A percentile compares a stretch with the other conserved stretches of the same genome.
Conservation (phyloP, 2,888 invertebrate genomes). For the Elmis aenea region DNA sequence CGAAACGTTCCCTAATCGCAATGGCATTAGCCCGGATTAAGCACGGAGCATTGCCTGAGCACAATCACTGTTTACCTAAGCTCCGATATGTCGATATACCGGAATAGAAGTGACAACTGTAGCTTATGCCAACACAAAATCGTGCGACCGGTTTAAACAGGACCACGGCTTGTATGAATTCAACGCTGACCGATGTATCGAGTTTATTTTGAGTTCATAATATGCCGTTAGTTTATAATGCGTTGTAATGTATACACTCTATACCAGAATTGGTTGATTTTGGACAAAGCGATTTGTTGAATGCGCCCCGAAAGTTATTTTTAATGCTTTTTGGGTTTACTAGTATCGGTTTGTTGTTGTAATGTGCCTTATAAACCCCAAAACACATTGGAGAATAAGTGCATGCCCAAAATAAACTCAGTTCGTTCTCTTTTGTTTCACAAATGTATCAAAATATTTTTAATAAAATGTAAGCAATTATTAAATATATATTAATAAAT, state of each 20-base stretch:
- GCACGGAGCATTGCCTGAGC: conserved; percentile 39
- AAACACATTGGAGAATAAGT: too few species aligned
- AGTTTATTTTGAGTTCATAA: conserved; percentile 9
- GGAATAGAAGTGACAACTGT: conserved; percentile 34
- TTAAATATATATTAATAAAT: too few species aligned
- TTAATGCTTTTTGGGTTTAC: conserved; percentile 29
- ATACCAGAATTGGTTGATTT: conserved; percentile 26
- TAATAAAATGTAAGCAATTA: too few species aligned
- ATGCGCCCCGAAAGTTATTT: conserved; percentile 26
- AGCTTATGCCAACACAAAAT: conserved; percentile 33
- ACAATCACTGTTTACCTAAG: conserved; percentile 47
- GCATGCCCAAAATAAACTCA: too few species aligned
- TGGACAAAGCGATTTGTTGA: conserved; percentile 30
- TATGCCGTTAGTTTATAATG: conserved; percentile 19
- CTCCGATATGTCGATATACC: conserved; percentile 37
- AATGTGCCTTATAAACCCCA: too few species aligned
- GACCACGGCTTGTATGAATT: conserved; percentile 4
- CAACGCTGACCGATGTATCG: conserved; percentile 2
- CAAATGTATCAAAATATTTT: too few species aligned
- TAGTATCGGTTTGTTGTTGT: conserved; percentile 19
- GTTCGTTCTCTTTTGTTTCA: too few species aligned
- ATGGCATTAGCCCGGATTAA: conserved; percentile 43
- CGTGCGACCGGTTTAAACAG: conserved; percentile 19
- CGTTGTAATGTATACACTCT: conserved; percentile 24
- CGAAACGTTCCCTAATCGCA: conserved; percentile 40